phyloP scores from a whole-genome alignment of 2,888 invertebrate genomes.

The Eilema depressum region DNA sequence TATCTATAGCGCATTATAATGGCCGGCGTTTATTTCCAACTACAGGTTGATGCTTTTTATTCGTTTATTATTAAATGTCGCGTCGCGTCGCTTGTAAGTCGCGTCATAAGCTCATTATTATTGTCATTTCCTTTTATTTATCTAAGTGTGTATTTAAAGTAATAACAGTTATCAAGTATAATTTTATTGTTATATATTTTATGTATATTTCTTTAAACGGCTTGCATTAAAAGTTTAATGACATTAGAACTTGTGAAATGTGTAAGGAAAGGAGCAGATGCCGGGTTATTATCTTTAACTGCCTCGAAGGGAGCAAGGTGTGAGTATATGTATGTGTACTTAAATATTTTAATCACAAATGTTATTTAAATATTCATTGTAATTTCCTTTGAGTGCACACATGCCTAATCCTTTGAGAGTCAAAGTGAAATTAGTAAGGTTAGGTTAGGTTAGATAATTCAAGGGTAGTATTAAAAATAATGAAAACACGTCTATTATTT shows the following conservation, averaged over 20 bases:
- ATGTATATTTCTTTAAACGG: not conserved
- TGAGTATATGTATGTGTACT: not conserved
- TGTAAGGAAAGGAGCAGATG: not conserved
- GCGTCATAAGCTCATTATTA: not conserved
- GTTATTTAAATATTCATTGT: not conserved
- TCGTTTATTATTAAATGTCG: not conserved
- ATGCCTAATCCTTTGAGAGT: too few species aligned
- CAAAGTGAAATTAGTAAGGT: too few species aligned
- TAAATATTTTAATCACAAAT: not conserved
- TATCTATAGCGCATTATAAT: slow-evolving; percentile 24
- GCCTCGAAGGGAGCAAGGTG: not conserved
- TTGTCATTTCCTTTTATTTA: not conserved
- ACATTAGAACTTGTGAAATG: not conserved
- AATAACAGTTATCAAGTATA: not conserved
- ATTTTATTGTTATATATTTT: slow-evolving; percentile 1
- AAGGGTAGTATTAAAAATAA: too few species aligned
- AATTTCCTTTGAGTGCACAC: too few species aligned
- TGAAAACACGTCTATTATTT: too few species aligned
- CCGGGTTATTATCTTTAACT: not conserved
- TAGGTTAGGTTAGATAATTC: too few species aligned
- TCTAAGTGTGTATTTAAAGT: not conserved
- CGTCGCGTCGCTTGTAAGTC: not conserved
- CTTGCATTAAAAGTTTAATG: not conserved
- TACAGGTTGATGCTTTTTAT: slow-evolving; percentile 27
- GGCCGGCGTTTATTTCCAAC: slow-evolving; percentile 12